A percentile compares a stretch with the other conserved stretches of the same genome.
Conservation (phyloP, 2,888 invertebrate species). For the Diploptera punctata region DNA sequence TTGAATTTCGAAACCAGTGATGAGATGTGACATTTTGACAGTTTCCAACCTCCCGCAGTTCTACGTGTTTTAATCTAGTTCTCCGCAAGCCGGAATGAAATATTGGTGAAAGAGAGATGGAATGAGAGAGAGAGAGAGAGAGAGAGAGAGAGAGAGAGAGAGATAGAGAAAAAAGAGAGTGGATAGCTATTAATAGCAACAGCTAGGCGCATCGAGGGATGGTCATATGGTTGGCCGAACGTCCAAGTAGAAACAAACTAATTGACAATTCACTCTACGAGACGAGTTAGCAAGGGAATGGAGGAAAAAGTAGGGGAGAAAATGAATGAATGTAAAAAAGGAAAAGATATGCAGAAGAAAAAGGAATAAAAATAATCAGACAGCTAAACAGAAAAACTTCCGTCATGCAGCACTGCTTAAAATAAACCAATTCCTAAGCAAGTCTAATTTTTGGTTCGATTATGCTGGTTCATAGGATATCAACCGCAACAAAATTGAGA, state of each 20-base stretch:
- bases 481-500: too few species aligned
- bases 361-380: too few species aligned
- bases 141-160: background rate
- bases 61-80: background rate
- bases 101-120: background rate
- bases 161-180: background rate
- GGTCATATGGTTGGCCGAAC: background rate
- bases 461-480: too few species aligned
- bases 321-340: background rate
- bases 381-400: too few species aligned
- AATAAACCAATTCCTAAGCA: too few species aligned
- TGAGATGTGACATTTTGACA: conserved; percentile 14
- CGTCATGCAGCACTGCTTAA: too few species aligned
- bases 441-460: too few species aligned
- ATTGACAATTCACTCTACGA: conserved; percentile 19
- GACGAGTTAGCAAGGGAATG: background rate
- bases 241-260: conserved; percentile 30
- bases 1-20: conserved; percentile 19
- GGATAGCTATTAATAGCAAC: background rate
- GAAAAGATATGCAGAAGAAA: too few species aligned
- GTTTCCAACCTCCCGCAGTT: background rate
- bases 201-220: background rate
- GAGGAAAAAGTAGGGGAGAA: background rate
- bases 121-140: too few species aligned
- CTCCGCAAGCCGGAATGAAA: background rate